Evolutionary conservation across 2,888 invertebrate species (phyloP).

Genomic region (Lepidochitona cinerea): DNA sequence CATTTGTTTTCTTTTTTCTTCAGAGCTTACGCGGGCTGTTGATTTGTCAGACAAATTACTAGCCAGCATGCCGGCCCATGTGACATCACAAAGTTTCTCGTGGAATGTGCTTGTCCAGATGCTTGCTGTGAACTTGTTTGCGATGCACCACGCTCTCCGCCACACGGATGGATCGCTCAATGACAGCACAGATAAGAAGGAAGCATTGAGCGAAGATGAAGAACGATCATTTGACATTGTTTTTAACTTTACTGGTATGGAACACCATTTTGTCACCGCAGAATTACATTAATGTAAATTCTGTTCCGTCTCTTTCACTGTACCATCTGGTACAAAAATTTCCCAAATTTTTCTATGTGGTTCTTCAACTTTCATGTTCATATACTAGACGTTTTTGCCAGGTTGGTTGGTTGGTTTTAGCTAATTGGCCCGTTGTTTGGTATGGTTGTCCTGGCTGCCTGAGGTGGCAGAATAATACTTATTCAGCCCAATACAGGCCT

Average conservation of each 20-base stretch:
- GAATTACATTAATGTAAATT: too few relatives aligned
- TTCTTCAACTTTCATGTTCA: too few relatives aligned
- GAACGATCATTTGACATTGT: constrained; percentile 76
- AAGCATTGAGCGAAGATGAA: constrained; percentile 75
- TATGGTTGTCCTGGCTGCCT: too few relatives aligned
- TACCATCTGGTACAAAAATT: too few relatives aligned
- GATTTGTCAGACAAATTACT: constrained; percentile 78
- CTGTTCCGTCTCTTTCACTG: too few relatives aligned
- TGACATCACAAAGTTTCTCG: constrained; percentile 84
- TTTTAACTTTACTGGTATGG: constrained; percentile 77
- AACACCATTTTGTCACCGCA: too few relatives aligned
- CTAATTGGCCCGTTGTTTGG: too few relatives aligned
- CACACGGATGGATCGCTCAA: constrained; percentile 25
- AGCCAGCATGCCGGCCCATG: constrained; percentile 81
- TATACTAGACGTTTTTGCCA: too few relatives aligned
- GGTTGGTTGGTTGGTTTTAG: too few relatives aligned
- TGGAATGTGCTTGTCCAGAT: constrained; percentile 84
- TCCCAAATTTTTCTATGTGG: too few relatives aligned
- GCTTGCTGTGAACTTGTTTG: constrained; percentile 83
- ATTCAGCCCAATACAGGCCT: too few relatives aligned
- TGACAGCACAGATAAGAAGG: constrained; percentile 20
- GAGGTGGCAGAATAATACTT: too few relatives aligned
- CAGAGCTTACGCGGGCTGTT: constrained; percentile 77
- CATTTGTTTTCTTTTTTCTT: neutral
- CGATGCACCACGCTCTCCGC: constrained; percentile 72